These are phyloP conservation scores for Sorex maritimensis DNA, from an alignment of 2,797 vertebrate genomes.

Conservation along the genomic window DNA sequence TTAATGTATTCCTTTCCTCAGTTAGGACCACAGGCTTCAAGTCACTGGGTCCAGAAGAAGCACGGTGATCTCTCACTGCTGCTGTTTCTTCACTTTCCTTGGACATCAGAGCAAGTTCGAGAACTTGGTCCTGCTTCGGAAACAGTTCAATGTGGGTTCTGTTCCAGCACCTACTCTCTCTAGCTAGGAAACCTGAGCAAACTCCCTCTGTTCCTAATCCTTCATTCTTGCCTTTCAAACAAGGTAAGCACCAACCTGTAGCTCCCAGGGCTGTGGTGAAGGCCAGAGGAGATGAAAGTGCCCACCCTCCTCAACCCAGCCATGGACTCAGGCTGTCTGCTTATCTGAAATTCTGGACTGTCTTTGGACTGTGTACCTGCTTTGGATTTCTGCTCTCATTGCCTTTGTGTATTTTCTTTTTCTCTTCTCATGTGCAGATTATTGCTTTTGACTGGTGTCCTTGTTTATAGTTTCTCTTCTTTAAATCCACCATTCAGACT, in stretches of 20 bases:
- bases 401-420: slow-evolving; percentile 15
- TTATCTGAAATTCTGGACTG: background rate
- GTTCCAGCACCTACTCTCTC: background rate
- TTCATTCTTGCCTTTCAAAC: background rate
- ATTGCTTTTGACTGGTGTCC: background rate
- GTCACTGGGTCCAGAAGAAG: background rate
- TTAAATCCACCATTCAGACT: slow-evolving; percentile 8
- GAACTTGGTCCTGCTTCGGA: background rate
- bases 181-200: background rate
- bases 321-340: rapidly evolving
- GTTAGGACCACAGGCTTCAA: background rate
- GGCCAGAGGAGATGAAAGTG: background rate
- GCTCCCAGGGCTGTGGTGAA: background rate
- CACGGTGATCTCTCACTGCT: background rate
- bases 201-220: background rate
- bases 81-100: background rate
- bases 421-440: background rate
- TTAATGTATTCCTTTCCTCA: background rate
- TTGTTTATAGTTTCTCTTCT: slow-evolving; percentile 52
- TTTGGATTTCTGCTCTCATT: background rate
- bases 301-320: background rate
- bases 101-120: background rate
- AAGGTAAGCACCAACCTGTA: background rate
- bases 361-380: background rate
- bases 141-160: background rate